Evolutionary conservation across 37 sponge, comb jelly and placozoan species (phyloP).

Genomic region (Theonella swinhoei): DNA sequence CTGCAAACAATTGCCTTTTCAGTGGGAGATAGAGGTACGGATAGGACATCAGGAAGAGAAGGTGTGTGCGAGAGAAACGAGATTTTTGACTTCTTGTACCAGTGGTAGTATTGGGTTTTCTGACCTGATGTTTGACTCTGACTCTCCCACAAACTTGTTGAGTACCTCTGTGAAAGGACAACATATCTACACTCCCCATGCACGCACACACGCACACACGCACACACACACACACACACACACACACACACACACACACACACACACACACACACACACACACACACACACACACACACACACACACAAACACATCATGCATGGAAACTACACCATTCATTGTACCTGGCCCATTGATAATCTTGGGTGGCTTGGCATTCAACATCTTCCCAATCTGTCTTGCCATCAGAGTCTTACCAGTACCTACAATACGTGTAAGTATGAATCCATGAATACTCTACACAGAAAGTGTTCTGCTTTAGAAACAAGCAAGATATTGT

Average conservation of each 20-base stretch:
- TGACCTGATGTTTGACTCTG: constrained; percentile 94
- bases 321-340: too few species aligned
- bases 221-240: too few species aligned
- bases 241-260: too few species aligned
- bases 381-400: constrained; percentile 99
- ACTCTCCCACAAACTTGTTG: constrained; percentile 98
- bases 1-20: constrained; percentile 81
- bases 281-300: too few species aligned
- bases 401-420: constrained; percentile 99
- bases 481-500: background rate
- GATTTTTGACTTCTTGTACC: too few species aligned
- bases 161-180: constrained; percentile 86
- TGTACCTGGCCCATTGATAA: constrained; percentile 97
- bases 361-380: constrained; percentile 94
- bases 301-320: too few species aligned
- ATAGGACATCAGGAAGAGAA: background rate
- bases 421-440: constrained; percentile 66
- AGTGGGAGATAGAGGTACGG: background rate
- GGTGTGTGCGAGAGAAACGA: background rate
- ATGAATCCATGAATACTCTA: background rate
- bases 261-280: too few species aligned
- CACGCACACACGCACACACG: too few species aligned
- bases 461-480: background rate
- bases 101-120: background rate
- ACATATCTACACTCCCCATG: too few species aligned